Percentiles rank a stretch among this genome's conserved stretches.
Evolutionary conservation across 2,113 vertebrate genomes (phyloP).

Genomic region (Puma concolor): DNA sequence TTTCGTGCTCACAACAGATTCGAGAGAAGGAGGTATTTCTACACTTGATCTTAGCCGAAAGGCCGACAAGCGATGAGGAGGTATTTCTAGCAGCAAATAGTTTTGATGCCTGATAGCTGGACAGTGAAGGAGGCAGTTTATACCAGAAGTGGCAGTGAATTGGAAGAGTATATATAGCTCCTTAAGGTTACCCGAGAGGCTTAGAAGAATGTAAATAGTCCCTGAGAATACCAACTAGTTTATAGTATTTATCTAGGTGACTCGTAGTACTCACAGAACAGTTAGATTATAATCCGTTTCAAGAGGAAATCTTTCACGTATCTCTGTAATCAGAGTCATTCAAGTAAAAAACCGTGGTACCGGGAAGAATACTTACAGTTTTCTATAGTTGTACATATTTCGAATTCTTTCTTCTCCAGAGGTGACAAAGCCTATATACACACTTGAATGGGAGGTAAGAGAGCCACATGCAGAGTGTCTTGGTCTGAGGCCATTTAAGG

Average conservation of each 20-base stretch:
- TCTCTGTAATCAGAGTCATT: not conserved
- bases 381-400: slow-evolving; percentile 6
- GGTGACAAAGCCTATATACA: not conserved
- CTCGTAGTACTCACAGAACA: not conserved
- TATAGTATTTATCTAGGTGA: not conserved
- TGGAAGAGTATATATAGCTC: not conserved
- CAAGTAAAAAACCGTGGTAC: not conserved
- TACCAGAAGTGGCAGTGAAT: not conserved
- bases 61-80: not conserved
- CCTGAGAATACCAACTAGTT: not conserved
- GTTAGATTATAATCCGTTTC: not conserved
- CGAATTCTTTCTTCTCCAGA: not conserved
- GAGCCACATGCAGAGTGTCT: not conserved
- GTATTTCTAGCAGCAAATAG: slow-evolving; percentile 8
- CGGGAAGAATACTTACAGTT: not conserved
- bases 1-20: not conserved
- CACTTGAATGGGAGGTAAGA: not conserved
- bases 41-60: not conserved
- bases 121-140: not conserved
- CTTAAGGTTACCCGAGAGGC: not conserved
- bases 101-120: not conserved
- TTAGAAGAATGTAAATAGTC: not conserved
- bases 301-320: not conserved
- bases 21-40: not conserved
- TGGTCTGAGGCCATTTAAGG: not conserved